These are phyloP conservation scores for Rhinichthys osculus DNA, from an alignment of 2,797 vertebrate species.

Conservation along the genomic window DNA sequence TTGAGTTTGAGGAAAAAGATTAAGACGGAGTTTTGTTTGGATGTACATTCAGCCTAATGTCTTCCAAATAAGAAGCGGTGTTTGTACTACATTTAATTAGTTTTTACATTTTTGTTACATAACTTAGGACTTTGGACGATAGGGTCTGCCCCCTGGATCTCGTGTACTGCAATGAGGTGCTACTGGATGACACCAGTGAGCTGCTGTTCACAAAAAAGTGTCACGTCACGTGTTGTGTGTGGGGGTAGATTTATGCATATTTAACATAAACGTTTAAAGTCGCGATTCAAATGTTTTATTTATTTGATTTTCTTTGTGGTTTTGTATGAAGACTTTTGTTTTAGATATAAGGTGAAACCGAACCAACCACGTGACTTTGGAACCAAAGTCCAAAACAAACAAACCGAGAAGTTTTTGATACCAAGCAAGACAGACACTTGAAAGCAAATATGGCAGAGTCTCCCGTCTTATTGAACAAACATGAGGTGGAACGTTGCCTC, in stretches of 20 bases:
- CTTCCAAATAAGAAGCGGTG: background rate
- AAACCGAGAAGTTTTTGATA: background rate
- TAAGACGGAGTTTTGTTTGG: background rate
- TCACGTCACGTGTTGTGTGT: background rate
- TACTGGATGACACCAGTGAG: too few relatives aligned
- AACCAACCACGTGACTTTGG: slow-evolving; percentile 20
- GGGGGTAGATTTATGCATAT: background rate
- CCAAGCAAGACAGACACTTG: background rate
- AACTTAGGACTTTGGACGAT: background rate
- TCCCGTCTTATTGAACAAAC: slow-evolving; percentile 68
- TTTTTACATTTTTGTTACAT: background rate
- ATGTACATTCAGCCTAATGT: background rate
- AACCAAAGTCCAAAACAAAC: slow-evolving; percentile 23
- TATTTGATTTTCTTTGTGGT: background rate
- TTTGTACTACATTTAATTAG: background rate
- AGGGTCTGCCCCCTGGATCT: too few relatives aligned
- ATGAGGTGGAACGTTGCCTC: slow-evolving; percentile 71
- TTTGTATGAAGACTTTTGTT: background rate
- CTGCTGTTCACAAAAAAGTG: background rate
- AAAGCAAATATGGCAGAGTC: slow-evolving; percentile 66
- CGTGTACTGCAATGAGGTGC: too few relatives aligned
- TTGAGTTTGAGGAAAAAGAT: background rate
- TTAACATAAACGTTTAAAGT: background rate
- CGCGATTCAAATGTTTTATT: too few relatives aligned
- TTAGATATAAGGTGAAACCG: background rate